Evolutionary conservation across 2,888 invertebrate species (phyloP).

Genomic region (Hanleya hanleyi): DNA sequence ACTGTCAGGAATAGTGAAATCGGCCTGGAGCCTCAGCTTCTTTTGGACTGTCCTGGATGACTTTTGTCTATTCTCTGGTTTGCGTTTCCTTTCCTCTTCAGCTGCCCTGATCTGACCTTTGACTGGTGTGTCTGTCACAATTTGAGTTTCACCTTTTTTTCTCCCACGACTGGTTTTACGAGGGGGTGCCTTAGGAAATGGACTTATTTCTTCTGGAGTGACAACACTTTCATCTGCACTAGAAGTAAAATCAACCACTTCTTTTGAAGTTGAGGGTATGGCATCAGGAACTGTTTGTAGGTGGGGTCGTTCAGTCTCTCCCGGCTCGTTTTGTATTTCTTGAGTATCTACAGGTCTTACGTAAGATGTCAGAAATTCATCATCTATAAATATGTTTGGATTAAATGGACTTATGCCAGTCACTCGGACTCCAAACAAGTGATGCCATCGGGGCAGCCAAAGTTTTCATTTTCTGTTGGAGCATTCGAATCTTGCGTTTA

Average conservation of each 20-base stretch:
- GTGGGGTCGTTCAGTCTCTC: neutral
- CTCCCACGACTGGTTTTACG: constrained; percentile 13
- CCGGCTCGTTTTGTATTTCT: neutral
- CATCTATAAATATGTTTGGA: neutral
- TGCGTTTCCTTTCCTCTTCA: neutral
- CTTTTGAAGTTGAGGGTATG: neutral
- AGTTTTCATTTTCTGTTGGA: too few relatives aligned
- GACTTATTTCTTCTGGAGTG: constrained; percentile 12
- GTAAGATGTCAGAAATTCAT: neutral
- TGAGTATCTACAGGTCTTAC: neutral
- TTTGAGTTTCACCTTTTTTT: constrained; percentile 4
- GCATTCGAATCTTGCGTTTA: too few relatives aligned
- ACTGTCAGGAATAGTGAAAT: neutral
- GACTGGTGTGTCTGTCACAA: constrained; percentile 13
- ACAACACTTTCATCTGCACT: neutral
- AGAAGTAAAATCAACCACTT: too few relatives aligned
- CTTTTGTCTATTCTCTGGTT: neutral
- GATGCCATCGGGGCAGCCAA: too few relatives aligned
- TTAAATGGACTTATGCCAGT: constrained; percentile 23
- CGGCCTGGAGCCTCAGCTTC: neutral
- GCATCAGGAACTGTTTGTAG: neutral
- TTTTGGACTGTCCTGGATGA: neutral
- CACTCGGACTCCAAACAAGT: constrained; percentile 18
- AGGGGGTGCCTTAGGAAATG: constrained; percentile 8
- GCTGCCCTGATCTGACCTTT: neutral